These are phyloP conservation scores for Enoplosus armatus DNA, from an alignment of 2,797 vertebrate genomes.

Conservation along the genomic window DNA sequence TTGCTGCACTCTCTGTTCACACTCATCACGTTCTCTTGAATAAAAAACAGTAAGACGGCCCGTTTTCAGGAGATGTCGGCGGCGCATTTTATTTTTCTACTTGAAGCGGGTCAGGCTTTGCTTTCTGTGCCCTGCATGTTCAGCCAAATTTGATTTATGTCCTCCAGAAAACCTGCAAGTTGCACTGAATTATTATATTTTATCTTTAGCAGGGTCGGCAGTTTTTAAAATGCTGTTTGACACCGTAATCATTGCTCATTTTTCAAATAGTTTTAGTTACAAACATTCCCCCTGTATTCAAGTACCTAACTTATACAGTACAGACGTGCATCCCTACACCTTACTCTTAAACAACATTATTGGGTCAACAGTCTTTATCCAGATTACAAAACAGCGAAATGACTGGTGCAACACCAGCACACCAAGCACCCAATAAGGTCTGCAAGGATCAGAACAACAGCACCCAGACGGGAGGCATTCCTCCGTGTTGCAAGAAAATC, in stretches of 20 bases:
- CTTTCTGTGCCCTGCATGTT: background rate
- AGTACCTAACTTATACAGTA: background rate
- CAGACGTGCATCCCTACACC: background rate
- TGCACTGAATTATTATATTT: background rate
- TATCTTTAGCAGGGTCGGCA: constrained; percentile 14
- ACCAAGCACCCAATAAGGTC: constrained; percentile 49
- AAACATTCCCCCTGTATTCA: constrained; percentile 33
- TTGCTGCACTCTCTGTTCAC: background rate
- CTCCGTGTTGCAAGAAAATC: constrained; percentile 64
- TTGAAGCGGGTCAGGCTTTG: background rate
- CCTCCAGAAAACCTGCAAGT: background rate
- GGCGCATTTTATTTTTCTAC: background rate
- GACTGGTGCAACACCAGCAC: constrained; percentile 24
- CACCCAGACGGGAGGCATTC: constrained; percentile 48
- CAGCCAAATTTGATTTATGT: background rate
- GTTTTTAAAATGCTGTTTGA: constrained; percentile 4
- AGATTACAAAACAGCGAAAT: constrained; percentile 45
- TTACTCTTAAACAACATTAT: constrained; percentile 1
- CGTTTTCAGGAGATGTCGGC: too few species aligned
- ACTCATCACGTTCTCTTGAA: background rate
- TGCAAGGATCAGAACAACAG: constrained; percentile 66
- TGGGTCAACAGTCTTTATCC: constrained; percentile 38
- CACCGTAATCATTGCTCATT: background rate
- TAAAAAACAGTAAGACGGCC: too few species aligned
- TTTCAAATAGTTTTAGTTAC: background rate